phyloP scores from a whole-genome alignment of 2,888 invertebrate genomes.

The Laspeyria flexula region DNA sequence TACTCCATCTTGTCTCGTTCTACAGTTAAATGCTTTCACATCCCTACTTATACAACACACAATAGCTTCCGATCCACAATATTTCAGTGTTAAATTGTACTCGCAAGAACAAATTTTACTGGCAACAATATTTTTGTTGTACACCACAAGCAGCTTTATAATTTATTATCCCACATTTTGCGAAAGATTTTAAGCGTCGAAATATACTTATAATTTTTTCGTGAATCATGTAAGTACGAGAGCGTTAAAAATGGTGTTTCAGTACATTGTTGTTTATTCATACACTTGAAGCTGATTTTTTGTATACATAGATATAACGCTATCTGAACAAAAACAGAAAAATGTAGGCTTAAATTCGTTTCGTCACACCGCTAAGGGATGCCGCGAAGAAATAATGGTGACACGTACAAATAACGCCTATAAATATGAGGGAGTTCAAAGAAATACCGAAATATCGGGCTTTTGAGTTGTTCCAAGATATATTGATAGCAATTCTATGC shows the following conservation, averaged over 20 bases:
- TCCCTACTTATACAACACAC: too few species aligned
- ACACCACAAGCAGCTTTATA: neutral
- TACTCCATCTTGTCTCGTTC: too few species aligned
- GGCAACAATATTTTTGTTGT: neutral
- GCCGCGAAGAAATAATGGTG: slow-evolving; percentile 23
- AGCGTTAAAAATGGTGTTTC: neutral
- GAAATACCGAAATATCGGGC: slow-evolving; percentile 17
- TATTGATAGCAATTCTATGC: slow-evolving; percentile 1
- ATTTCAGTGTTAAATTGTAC: too few species aligned
- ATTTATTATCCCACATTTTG: neutral
- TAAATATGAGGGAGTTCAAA: slow-evolving; percentile 30
- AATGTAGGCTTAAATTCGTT: slow-evolving; percentile 29
- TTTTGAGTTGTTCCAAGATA: neutral
- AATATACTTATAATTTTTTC: neutral
- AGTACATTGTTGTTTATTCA: slow-evolving; percentile 1
- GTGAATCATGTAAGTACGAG: neutral
- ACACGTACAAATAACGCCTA: slow-evolving; percentile 25
- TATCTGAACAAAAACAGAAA: slow-evolving; percentile 21
- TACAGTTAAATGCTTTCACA: too few species aligned
- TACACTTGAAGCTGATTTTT: slow-evolving; percentile 5
- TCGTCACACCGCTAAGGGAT: slow-evolving; percentile 23
- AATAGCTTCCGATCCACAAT: too few species aligned
- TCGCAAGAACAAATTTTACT: neutral
- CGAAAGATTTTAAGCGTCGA: neutral
- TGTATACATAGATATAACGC: slow-evolving; percentile 1